phyloP scores from a whole-genome alignment of 37 sponge, comb jelly and placozoan species.

The Cliona cf. orientalis region DNA sequence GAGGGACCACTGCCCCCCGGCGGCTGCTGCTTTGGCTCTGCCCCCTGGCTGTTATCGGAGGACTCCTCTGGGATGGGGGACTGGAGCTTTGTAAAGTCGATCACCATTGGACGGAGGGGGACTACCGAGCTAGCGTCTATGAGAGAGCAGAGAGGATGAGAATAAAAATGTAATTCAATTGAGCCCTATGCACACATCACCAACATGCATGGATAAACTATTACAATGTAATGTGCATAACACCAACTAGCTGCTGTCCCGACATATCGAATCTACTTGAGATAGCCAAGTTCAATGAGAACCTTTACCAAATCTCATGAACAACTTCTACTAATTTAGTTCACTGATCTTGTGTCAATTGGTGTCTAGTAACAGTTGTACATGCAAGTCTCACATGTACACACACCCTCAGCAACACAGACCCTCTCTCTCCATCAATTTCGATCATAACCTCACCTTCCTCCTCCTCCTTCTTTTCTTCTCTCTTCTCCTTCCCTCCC shows the following conservation, averaged over 20 bases:
- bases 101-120: constrained; percentile 7
- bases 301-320: no score
- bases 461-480: constrained; percentile 1
- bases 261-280: no score
- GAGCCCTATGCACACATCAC: no score
- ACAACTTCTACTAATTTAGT: no score
- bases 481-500: not conserved
- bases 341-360: no score
- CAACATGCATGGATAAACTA: no score
- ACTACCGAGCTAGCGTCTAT: not conserved
- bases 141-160: not conserved
- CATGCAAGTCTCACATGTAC: no score
- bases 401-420: no score
- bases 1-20: not conserved
- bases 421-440: not conserved
- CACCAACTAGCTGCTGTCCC: not conserved
- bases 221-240: not conserved
- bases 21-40: not conserved
- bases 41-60: not conserved
- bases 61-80: no score
- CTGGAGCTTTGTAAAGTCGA: constrained; percentile 11
- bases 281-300: no score
- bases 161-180: not conserved
- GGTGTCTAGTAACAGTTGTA: no score
- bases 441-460: not conserved